Conservation (phyloP, 2,888 invertebrate genomes). For the Lordiphosa fenestrarum region DNA sequence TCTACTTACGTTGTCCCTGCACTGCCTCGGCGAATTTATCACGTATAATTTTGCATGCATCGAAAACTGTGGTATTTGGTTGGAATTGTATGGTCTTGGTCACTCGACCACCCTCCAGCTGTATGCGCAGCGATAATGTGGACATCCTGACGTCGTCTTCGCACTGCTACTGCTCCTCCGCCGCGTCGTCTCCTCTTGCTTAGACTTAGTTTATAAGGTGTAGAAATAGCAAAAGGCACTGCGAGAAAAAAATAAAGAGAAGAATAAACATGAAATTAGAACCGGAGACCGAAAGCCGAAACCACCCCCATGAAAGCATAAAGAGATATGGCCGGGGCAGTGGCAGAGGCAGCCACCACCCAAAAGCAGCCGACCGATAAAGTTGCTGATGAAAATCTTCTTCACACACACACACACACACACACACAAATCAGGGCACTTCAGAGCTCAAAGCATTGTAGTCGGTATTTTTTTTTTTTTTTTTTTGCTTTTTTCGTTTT, state of each 20-base stretch:
- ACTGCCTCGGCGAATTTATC: slow-evolving; percentile 96
- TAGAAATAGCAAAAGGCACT: slow-evolving; percentile 75
- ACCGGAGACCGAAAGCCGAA: slow-evolving; percentile 30
- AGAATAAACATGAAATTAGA: slow-evolving; percentile 22
- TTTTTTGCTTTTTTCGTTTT: slow-evolving; percentile 11
- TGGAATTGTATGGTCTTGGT: slow-evolving; percentile 99
- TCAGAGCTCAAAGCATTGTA: slow-evolving; percentile 54
- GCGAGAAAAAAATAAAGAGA: slow-evolving; percentile 31
- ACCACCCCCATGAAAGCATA: slow-evolving; percentile 49
- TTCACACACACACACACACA: slow-evolving; percentile 32
- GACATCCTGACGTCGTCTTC: slow-evolving; percentile 73
- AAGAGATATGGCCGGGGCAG: slow-evolving; percentile 27
- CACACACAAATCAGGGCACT: slow-evolving; percentile 37
- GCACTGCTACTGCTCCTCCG: slow-evolving; percentile 22
- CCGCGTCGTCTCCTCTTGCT: slow-evolving; percentile 52
- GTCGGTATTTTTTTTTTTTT: slow-evolving; percentile 7
- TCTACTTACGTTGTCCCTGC: slow-evolving; percentile 91
- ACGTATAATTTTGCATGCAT: slow-evolving; percentile 96
- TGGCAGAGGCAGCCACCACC: slow-evolving; percentile 58
- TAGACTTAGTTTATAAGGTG: slow-evolving; percentile 57
- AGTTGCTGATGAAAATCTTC: slow-evolving; percentile 68
- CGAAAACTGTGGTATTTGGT: slow-evolving; percentile 95
- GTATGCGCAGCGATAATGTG: slow-evolving; percentile 89
- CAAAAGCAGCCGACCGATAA: slow-evolving; percentile 61
- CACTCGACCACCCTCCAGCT: slow-evolving; percentile 92